Evolutionary conservation across 1,140 invertebrate genomes (phyloP).

Genomic region (Bombus confusus): DNA sequence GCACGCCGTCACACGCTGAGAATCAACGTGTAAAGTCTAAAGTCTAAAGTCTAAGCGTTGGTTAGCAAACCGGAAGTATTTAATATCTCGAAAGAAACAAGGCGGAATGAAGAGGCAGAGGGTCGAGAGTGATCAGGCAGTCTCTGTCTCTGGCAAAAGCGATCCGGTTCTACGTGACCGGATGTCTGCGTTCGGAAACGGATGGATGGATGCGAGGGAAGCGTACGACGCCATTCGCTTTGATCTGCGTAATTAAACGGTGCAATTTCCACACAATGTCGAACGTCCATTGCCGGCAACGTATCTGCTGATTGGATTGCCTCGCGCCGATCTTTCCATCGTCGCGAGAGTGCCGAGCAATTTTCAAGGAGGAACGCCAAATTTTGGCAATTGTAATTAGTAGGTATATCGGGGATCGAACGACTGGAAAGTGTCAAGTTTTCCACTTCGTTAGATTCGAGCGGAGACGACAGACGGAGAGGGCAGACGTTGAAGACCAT

Average conservation of each 20-base stretch:
- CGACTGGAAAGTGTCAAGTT: background rate
- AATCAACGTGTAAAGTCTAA: background rate
- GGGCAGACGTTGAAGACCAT: background rate
- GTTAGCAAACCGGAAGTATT: background rate
- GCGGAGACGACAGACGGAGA: background rate
- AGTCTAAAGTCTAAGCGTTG: too few relatives aligned
- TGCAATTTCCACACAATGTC: slow-evolving; percentile 32
- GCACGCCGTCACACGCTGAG: background rate
- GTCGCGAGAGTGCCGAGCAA: background rate
- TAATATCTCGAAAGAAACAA: slow-evolving; percentile 23
- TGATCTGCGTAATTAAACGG: slow-evolving; percentile 32
- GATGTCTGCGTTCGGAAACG: slow-evolving; percentile 19
- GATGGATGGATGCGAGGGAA: background rate
- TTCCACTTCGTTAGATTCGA: background rate
- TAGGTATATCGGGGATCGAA: background rate
- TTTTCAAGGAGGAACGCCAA: background rate
- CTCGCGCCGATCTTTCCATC: background rate
- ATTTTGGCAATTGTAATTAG: background rate
- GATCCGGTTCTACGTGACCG: slow-evolving; percentile 5
- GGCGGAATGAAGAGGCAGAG: background rate
- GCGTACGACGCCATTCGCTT: background rate
- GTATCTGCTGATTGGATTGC: slow-evolving; percentile 10
- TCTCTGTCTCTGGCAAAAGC: background rate
- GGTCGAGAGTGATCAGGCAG: background rate
- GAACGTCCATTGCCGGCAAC: background rate